Conservation (phyloP, 1,140 invertebrate species). For the Drosophila insularis region DNA sequence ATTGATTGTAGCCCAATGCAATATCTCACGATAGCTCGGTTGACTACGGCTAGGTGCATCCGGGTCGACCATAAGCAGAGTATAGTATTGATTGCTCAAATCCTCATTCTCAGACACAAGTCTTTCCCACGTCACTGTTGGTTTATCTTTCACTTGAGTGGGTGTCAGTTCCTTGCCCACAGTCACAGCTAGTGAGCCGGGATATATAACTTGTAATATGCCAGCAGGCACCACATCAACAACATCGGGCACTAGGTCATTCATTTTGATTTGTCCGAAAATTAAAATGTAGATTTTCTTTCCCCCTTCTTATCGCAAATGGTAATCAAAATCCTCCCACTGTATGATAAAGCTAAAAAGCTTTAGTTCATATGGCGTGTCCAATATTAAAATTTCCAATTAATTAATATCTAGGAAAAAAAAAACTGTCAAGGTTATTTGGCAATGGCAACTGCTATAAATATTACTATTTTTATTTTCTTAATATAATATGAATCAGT, state of each 20-base stretch:
- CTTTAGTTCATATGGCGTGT: slow-evolving; percentile 9
- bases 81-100: slow-evolving; percentile 84
- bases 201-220: slow-evolving; percentile 85
- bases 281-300: slow-evolving; percentile 26
- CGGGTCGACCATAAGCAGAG: slow-evolving; percentile 93
- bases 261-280: slow-evolving; percentile 39
- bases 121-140: slow-evolving; percentile 86
- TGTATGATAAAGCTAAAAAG: slow-evolving; percentile 34
- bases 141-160: slow-evolving; percentile 87
- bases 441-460: slow-evolving; percentile 48
- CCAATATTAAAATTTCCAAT: slow-evolving; percentile 44
- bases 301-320: slow-evolving; percentile 46
- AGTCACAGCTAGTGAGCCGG: slow-evolving; percentile 84
- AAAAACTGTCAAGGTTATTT: slow-evolving; percentile 23
- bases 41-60: slow-evolving; percentile 93
- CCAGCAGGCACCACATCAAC: slow-evolving; percentile 83
- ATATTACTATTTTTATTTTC: slow-evolving; percentile 32
- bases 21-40: slow-evolving; percentile 92
- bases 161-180: slow-evolving; percentile 90
- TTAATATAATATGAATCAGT: slow-evolving; percentile 22
- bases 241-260: slow-evolving; percentile 85
- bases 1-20: slow-evolving; percentile 96
- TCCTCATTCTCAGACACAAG: slow-evolving; percentile 74
- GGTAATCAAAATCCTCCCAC: slow-evolving; percentile 24
- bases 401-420: slow-evolving; percentile 64